Evolutionary conservation across 1,140 invertebrate species (phyloP), one percentile per base, ranked within the genome.

Genomic region (Drosophila ficusphila): DNA sequence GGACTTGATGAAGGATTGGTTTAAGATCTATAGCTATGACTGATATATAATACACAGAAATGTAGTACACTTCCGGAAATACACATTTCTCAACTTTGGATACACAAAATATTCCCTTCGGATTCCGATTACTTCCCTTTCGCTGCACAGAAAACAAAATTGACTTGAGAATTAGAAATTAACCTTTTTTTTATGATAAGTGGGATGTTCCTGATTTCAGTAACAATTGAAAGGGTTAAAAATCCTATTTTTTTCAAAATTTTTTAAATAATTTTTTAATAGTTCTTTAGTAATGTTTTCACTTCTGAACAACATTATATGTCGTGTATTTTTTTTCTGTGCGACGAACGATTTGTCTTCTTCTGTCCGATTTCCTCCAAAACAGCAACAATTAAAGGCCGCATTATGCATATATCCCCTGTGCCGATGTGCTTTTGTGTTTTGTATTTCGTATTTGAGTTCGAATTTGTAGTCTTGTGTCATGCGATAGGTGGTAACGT

Each of bases 401-500:
- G 19, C 9, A 33, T 18, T 16, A n/a, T 18, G 8, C 33, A 52
- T 53, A 42, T 23, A 42, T 54, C 27, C 21, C 8, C 25, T 18
- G 23, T 46, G 21, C 38, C 7, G 18, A 47, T 33, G 18, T 21
- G 19, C 65, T 38, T 65, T 36, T 78, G 56, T 62, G 21, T 69
- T 46, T 61, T 78, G 47, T 71, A 41, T 48, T 79, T 79, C 71
- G 72, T 71, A 67, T 49, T 77, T 77, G 56, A 70, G 58, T 54
- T 75, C 65, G 56, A 73, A 56, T 82, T 68, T 73, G 60, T 53
- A 49, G 72, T 64, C 42, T 58, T 71, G 61, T 70, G 86, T 86
- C 69, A 89, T 86, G 75, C 69, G 86, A 89, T 89, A 89, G 79
- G 62, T 82, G 86, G 65, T 81, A 85, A 64, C 86, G 78, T 75